Evolutionary conservation across 2,888 invertebrate genomes (phyloP), one percentile per base, ranked within the genome.

Genomic region (Xylota sylvarum): DNA sequence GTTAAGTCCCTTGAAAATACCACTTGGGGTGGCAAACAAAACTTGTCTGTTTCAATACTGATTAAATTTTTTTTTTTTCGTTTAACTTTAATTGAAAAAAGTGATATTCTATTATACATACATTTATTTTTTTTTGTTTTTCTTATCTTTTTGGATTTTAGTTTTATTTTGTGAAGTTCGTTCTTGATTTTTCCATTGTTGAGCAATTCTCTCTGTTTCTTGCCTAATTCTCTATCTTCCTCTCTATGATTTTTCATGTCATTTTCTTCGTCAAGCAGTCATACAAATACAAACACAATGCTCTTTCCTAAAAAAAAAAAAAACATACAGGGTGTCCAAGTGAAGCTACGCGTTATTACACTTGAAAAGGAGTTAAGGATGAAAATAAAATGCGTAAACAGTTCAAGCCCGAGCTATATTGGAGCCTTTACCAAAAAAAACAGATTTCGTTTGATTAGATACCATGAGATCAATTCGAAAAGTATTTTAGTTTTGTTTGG

Each of bases 181-280:
- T 82, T 87, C 82, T 70, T 83, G 62, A 67, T 79, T 81, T 76
- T 62, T 50, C 48, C 50, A 60, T 64, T 48, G 50, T 65, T 56
- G 64, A 73, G 65, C 55, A 60, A 73, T 37, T 81, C 76, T 67
- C 73, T 83, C 72, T 69, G 64, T 56, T 32, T 46, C 56, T 64
- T 50, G 17, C 70, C 76, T 76, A 37, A 32, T 27, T 77, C 46
- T 79, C 48, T 81, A 62, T 81, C 55, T 76, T 70, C 64, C 58
- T 55, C 46, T 83, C 48, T 87, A 74, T 80, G 60, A 78, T 78
- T 88, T 88, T 55, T 67, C 76, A 81, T 73, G n/a, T 55, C 73
- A 88, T 81, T 55, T 86, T 70, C 86, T 73, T 64, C 60, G 70
- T 48, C 58, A 83, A 56, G 43, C 70, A 73, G 62, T 72, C 74